phyloP scores from a whole-genome alignment of 2,888 invertebrate species.

The Syrista parreyssii region DNA sequence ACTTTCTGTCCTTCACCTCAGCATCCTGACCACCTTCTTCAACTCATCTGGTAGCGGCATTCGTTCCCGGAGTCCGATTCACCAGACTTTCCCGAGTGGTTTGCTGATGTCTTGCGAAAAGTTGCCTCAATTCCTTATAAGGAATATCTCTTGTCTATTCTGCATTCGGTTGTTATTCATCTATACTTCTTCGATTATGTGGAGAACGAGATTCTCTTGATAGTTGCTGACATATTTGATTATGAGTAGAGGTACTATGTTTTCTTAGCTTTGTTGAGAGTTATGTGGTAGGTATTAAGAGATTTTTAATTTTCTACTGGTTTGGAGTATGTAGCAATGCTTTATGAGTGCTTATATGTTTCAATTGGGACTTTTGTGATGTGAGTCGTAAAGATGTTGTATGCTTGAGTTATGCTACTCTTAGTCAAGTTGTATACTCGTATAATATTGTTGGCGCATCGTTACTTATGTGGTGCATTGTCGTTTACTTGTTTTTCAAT shows the following conservation, averaged over 20 bases:
- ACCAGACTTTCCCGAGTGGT: background rate
- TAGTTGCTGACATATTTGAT: background rate
- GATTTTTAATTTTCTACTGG: background rate
- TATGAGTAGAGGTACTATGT: background rate
- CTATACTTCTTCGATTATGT: background rate
- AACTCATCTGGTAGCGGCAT: background rate
- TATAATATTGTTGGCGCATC: background rate
- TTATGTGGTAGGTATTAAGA: background rate
- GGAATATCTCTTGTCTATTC: background rate
- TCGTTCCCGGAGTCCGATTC: background rate
- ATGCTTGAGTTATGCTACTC: background rate
- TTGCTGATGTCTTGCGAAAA: background rate
- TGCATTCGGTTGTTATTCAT: background rate
- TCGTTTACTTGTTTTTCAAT: background rate
- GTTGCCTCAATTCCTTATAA: background rate
- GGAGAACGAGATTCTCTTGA: background rate
- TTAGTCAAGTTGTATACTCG: background rate
- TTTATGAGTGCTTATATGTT: background rate
- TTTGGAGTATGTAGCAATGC: background rate
- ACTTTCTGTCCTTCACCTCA: background rate
- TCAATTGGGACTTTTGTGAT: background rate
- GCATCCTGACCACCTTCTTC: background rate
- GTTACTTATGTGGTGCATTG: background rate
- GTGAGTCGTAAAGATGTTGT: background rate
- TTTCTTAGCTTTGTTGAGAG: background rate